These are phyloP conservation scores for Paracentrotus lividus DNA, from an alignment of 53 echinoderm and acorn worm genomes.

Conservation along the genomic window DNA sequence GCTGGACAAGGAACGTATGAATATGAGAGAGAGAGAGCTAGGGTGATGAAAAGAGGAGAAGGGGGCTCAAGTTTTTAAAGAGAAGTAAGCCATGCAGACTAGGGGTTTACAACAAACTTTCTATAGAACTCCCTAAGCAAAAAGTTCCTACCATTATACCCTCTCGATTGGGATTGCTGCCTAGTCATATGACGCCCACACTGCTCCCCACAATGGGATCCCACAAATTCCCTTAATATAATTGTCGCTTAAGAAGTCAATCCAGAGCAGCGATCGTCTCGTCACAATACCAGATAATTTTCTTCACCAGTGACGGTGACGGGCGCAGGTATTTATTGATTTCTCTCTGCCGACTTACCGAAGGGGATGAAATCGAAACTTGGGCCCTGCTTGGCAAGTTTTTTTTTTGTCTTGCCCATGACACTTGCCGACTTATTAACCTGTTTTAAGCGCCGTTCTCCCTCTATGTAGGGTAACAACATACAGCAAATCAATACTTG, in stretches of 20 bases:
- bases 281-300: slow-evolving; percentile 43
- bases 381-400: not conserved
- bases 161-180: not conserved
- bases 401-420: slow-evolving; percentile 50
- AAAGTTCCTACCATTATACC: slow-evolving; percentile 40
- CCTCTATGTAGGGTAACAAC: not conserved
- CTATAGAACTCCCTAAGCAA: slow-evolving; percentile 43
- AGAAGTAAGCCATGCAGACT: not conserved
- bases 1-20: no score
- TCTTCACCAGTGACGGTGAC: slow-evolving; percentile 7
- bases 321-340: slow-evolving; percentile 39
- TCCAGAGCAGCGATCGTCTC: not conserved
- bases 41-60: not conserved
- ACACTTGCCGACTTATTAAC: slow-evolving; percentile 29
- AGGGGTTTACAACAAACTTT: not conserved
- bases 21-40: not conserved
- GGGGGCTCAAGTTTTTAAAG: not conserved
- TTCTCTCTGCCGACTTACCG: not conserved
- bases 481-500: slow-evolving; percentile 43
- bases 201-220: slow-evolving; percentile 17
- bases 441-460: slow-evolving; percentile 11
- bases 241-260: slow-evolving; percentile 54
- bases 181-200: not conserved
- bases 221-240: slow-evolving; percentile 55
- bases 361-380: slow-evolving; percentile 34